Percentiles rank a stretch among this genome's conserved stretches.
Conservation (phyloP, 2,888 invertebrate genomes). For the Strigamia crassipes region DNA sequence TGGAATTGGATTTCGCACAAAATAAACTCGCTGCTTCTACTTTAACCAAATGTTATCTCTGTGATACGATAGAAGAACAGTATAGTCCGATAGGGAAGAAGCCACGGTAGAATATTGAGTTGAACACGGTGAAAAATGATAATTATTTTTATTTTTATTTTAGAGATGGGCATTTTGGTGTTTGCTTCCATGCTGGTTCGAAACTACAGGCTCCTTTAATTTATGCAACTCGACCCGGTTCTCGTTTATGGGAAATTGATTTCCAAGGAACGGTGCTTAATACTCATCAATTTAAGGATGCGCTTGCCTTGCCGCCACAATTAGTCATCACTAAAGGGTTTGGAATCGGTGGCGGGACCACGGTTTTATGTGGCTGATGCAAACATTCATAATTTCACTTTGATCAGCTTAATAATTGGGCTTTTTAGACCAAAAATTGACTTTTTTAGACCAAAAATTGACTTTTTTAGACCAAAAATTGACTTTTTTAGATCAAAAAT, state of each 20-base stretch:
- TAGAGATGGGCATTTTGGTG: conserved; percentile 47
- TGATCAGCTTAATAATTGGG: too few species aligned
- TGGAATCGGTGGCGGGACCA: neutral
- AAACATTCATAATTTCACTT: too few species aligned
- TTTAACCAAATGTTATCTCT: conserved; percentile 45
- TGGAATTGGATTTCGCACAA: conserved; percentile 49
- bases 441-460: too few species aligned
- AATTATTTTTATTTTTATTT: neutral
- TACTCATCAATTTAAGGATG: conserved; percentile 50
- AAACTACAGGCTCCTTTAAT: conserved; percentile 45
- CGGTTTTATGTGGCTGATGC: neutral
- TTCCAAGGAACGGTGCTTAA: conserved; percentile 49
- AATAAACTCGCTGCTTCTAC: conserved; percentile 48
- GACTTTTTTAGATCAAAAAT: too few species aligned
- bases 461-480: too few species aligned
- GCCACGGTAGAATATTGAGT: conserved; percentile 45
- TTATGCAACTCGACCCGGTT: conserved; percentile 49
- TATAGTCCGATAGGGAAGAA: conserved; percentile 49
- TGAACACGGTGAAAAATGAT: neutral
- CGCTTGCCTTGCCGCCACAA: conserved; percentile 43
- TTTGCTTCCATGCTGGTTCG: conserved; percentile 35
- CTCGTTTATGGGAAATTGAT: conserved; percentile 49
- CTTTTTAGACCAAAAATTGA: too few species aligned
- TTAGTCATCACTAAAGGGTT: conserved; percentile 17
- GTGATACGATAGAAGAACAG: conserved; percentile 48